Percentiles rank a stretch among this genome's conserved stretches.
Evolutionary conservation across 2,113 vertebrate genomes (phyloP).

Genomic region (Nibea coibor): DNA sequence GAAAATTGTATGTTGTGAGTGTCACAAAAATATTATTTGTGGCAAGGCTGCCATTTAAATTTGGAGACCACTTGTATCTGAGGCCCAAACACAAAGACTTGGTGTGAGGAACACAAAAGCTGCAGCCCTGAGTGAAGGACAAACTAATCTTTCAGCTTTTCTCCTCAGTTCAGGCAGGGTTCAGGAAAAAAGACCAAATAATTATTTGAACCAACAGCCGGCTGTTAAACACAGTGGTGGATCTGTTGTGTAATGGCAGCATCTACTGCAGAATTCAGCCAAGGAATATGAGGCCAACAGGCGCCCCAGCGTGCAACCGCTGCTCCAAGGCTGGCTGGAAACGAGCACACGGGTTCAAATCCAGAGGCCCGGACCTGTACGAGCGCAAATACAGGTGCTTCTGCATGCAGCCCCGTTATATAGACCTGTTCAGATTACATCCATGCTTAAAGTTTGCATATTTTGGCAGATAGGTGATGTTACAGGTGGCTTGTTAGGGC

Average conservation of each 20-base stretch:
- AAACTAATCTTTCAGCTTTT: not conserved
- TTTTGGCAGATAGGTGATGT: too few relatives aligned
- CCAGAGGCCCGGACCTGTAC: not conserved
- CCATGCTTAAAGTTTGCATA: too few relatives aligned
- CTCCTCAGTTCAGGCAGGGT: not conserved
- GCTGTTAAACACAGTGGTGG: not conserved
- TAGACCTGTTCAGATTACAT: too few relatives aligned
- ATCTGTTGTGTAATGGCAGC: not conserved
- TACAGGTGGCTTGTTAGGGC: too few relatives aligned
- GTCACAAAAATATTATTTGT: not conserved
- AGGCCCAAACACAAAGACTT: not conserved
- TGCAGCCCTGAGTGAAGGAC: not conserved
- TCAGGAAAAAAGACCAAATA: not conserved
- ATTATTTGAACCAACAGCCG: not conserved
- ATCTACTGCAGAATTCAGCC: not conserved
- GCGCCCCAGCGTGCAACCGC: not conserved
- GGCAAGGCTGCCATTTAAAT: not conserved
- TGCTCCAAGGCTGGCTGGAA: not conserved
- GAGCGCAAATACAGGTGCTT: not conserved
- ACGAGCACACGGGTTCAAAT: not conserved
- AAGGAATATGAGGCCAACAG: not conserved
- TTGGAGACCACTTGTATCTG: not conserved
- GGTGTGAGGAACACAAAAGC: not conserved
- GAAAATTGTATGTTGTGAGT: not conserved
- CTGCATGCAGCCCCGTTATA: too few relatives aligned